A percentile compares a stretch with the other conserved stretches of the same genome.
phyloP scores from a whole-genome alignment of 2,888 invertebrate genomes.

The Lasius platythorax region DNA sequence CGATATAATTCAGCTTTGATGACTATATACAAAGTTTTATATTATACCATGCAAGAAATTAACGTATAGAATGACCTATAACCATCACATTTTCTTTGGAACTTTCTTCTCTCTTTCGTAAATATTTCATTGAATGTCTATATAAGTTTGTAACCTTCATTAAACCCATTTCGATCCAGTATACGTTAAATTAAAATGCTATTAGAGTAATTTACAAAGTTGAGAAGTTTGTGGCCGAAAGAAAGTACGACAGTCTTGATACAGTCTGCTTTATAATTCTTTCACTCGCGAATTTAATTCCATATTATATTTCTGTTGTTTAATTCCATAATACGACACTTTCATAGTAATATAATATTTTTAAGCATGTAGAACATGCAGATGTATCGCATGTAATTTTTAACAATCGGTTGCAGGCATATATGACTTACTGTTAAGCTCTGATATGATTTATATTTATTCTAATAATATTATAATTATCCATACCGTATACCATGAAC shows the following conservation, averaged over 20 bases:
- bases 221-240: conserved; percentile 4
- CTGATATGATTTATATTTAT: conserved; percentile 7
- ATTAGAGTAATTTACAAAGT: background rate
- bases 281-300: conserved; percentile 3
- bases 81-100: conserved; percentile 22
- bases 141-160: background rate
- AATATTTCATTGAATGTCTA: background rate
- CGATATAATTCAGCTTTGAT: conserved; percentile 1
- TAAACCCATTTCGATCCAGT: background rate
- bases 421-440: conserved; percentile 33
- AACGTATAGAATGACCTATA: conserved; percentile 5
- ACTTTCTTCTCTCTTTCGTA: background rate
- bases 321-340: background rate
- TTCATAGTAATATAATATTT: background rate
- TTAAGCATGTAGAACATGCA: conserved; percentile 26
- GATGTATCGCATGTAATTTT: conserved; percentile 18
- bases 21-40: conserved; percentile 29
- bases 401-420: conserved; percentile 51
- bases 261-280: background rate
- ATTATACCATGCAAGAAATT: conserved; percentile 40
- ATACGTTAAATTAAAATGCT: background rate
- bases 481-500: conserved; percentile 48
- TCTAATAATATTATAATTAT: conserved; percentile 33
- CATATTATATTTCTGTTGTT: conserved; percentile 38
- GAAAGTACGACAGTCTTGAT: conserved; percentile 14